Evolutionary conservation across 2,113 vertebrate genomes (phyloP).

Genomic region (Tragelaphus strepsiceros): DNA sequence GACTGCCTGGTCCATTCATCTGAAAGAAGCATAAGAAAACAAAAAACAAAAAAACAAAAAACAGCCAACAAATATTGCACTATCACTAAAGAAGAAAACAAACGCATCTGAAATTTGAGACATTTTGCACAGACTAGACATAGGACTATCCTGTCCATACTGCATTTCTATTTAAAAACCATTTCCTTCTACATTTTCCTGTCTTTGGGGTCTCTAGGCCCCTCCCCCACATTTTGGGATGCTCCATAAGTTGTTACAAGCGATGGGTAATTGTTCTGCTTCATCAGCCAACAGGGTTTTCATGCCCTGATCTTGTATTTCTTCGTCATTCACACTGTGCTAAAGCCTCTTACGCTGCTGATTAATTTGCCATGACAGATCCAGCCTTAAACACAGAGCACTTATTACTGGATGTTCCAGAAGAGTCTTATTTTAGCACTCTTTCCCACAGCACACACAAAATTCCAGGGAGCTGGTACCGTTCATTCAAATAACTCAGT

Average conservation of each 20-base stretch:
- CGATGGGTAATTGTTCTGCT: neutral
- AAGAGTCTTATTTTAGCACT: neutral
- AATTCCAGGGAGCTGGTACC: neutral
- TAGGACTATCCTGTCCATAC: neutral
- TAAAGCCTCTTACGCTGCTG: neutral
- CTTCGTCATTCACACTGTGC: neutral
- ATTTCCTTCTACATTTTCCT: neutral
- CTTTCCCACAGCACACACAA: constrained; percentile 21
- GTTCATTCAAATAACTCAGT: constrained; percentile 2
- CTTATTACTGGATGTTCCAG: neutral
- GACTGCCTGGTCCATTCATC: constrained; percentile 84
- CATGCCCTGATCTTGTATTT: neutral
- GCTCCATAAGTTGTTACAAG: neutral
- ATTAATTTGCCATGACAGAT: neutral
- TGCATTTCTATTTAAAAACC: neutral
- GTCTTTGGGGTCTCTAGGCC: neutral
- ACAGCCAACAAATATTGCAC: constrained; percentile 47
- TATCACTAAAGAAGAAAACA: neutral
- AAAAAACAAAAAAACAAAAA: neutral
- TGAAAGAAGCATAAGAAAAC: constrained; percentile 69
- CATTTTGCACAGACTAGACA: neutral
- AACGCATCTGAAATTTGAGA: neutral
- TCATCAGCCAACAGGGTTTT: neutral
- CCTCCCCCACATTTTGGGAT: neutral
- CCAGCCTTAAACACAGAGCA: neutral